Conservation (phyloP, 1,140 invertebrate species). For the Macrobrachium rosenbergii region DNA sequence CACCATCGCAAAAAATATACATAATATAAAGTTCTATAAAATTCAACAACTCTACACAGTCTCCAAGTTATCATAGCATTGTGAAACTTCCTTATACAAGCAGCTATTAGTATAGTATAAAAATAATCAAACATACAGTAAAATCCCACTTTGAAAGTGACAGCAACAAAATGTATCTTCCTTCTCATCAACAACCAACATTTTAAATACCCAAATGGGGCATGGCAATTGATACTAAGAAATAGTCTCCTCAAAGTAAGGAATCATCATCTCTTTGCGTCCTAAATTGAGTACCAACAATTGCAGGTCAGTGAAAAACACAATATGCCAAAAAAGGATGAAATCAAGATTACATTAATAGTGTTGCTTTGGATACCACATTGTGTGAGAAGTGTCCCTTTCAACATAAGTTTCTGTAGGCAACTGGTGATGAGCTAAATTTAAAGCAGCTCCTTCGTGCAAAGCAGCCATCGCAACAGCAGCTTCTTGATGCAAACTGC, state of each 20-base stretch:
- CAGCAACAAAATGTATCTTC: too few relatives aligned
- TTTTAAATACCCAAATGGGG: background rate
- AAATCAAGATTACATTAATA: slow-evolving; percentile 18
- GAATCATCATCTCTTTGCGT: too few relatives aligned
- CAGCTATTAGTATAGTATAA: slow-evolving; percentile 54
- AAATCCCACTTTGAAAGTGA: too few relatives aligned
- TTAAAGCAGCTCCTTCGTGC: slow-evolving; percentile 50
- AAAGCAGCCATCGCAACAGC: slow-evolving; percentile 56
- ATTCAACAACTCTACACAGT: slow-evolving; percentile 33
- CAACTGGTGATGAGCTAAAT: slow-evolving; percentile 51
- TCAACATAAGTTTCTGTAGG: slow-evolving; percentile 52
- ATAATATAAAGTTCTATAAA: slow-evolving; percentile 49
- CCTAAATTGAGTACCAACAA: too few relatives aligned
- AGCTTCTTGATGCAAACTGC: slow-evolving; percentile 46
- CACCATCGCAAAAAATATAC: slow-evolving; percentile 33
- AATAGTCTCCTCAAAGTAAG: too few relatives aligned
- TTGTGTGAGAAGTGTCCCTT: slow-evolving; percentile 44
- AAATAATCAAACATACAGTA: slow-evolving; percentile 49
- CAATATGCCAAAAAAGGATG: background rate
- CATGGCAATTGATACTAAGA: too few relatives aligned
- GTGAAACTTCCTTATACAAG: slow-evolving; percentile 54
- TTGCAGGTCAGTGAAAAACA: too few relatives aligned
- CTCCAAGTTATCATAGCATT: slow-evolving; percentile 19
- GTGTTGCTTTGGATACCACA: slow-evolving; percentile 50
- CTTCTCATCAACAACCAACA: background rate